These are phyloP conservation scores for Agrotis ipsilon DNA, from an alignment of 2,888 invertebrate genomes.

Conservation along the genomic window DNA sequence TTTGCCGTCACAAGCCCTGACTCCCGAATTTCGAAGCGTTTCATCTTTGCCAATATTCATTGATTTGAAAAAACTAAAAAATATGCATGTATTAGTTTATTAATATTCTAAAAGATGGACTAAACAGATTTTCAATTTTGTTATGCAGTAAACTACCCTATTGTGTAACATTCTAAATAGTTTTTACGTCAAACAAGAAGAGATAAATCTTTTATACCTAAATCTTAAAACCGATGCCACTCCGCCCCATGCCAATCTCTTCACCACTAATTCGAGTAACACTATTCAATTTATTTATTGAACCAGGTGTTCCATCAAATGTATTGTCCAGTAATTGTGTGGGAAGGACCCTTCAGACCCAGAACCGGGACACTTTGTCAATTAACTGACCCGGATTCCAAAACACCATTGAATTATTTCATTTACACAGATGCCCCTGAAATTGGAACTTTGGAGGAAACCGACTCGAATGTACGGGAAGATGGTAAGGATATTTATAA, in stretches of 20 bases:
- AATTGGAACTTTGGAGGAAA: constrained; percentile 39
- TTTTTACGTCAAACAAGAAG: constrained; percentile 1
- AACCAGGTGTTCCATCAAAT: constrained; percentile 54
- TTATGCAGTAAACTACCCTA: too few species aligned
- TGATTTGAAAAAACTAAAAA: too few species aligned
- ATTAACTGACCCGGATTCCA: constrained; percentile 53
- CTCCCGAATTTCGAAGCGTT: too few species aligned
- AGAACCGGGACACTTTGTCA: constrained; percentile 61
- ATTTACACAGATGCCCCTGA: constrained; percentile 47
- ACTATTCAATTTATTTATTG: constrained; percentile 54
- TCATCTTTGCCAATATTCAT: too few species aligned
- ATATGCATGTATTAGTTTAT: too few species aligned
- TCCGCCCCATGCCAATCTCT: constrained; percentile 21
- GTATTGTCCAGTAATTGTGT: constrained; percentile 56
- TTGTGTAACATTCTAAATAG: neutral
- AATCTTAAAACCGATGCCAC: neutral
- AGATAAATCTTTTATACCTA: neutral
- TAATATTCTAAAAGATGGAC: too few species aligned
- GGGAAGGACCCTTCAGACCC: constrained; percentile 35
- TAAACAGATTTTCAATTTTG: too few species aligned
- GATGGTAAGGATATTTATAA: neutral
- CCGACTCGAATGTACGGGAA: neutral
- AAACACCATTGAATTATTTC: constrained; percentile 54
- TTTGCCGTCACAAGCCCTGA: too few species aligned
- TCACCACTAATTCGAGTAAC: constrained; percentile 22